Base-by-base conservation (phyloP, 1,140 invertebrate genomes). In the Drosophila biarmipes region DNA sequence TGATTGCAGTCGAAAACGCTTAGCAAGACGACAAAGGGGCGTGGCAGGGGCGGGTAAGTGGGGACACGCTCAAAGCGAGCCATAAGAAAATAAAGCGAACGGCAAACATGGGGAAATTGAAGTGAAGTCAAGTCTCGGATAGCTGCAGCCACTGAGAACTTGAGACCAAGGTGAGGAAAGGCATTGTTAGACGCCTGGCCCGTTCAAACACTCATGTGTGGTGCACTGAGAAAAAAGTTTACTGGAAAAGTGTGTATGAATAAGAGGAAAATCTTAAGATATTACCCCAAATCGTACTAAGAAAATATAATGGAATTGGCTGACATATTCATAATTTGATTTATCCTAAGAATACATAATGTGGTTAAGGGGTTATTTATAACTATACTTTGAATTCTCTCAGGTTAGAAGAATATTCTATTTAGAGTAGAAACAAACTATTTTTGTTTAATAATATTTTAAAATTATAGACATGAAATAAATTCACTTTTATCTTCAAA, bases 1-100 rank as follows among this genome's bases (percentile, higher is more conserved):
- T 87, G 84, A 87, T 87, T 87, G 84, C 84, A 89, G 84, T 73
- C 76, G 67, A 87, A 87, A 87, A 87, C 84, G 76, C 78, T 87
- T 87, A 80, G 72, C 63, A 68, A 46, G 54, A 72, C 52, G 62
- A 35, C 53, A 54, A 71, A 73, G 62, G 61, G 42, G 38, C 37
- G 27, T 38, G 46, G 42, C 14, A 48, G 58, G 19, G 19, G 17
- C 8, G 34, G 27, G 51, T 17, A 59, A 46, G 59, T 62, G 59
- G 55, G 61, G 19, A 62, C 40, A 62, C 49, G 58, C 62, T 69
- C 73, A 68, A 69, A 78, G 57, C 51, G 57, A 58, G 58, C 58
- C 57, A 81, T 74, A 78, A 56, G 74, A 82, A 86, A 87, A 82
- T 74, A 86, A 86, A 86, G 68, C 55, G 66, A 73, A 86, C 51